These are phyloP conservation scores for Lutraria lutraria DNA, from an alignment of 2,888 invertebrate genomes.

Conservation along the genomic window DNA sequence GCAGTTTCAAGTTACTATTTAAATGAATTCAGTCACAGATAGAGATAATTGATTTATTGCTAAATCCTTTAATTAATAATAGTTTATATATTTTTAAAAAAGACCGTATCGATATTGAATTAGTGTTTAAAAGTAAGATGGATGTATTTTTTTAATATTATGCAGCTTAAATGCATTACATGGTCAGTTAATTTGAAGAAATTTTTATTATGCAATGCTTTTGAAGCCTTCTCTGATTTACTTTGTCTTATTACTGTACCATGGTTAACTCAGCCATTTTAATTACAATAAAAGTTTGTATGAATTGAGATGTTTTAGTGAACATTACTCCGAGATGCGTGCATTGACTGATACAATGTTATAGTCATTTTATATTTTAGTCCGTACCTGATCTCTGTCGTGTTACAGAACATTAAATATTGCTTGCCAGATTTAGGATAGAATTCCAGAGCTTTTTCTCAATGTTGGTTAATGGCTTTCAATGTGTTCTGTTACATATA, in stretches of 20 bases:
- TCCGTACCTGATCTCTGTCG: neutral
- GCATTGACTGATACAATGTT: neutral
- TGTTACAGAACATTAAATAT: neutral
- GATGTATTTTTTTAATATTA: neutral
- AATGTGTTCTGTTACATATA: neutral
- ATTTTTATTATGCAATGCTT: neutral
- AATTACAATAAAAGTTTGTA: neutral
- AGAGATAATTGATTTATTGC: neutral
- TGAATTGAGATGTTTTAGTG: neutral
- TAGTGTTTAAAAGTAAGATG: neutral
- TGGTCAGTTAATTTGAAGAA: neutral
- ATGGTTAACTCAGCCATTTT: neutral
- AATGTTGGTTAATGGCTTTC: neutral
- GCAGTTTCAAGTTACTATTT: neutral
- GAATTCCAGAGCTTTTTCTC: slow-evolving; percentile 10
- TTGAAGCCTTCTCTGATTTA: neutral
- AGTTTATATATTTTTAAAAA: too few relatives aligned
- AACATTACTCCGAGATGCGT: neutral
- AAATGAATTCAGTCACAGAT: neutral
- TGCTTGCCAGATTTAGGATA: neutral
- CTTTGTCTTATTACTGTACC: neutral
- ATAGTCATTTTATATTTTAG: neutral
- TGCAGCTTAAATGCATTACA: neutral
- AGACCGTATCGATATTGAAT: too few relatives aligned
- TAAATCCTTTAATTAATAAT: neutral